Evolutionary conservation across 2,113 vertebrate genomes (phyloP).

Genomic region (Eulemur macaco): DNA sequence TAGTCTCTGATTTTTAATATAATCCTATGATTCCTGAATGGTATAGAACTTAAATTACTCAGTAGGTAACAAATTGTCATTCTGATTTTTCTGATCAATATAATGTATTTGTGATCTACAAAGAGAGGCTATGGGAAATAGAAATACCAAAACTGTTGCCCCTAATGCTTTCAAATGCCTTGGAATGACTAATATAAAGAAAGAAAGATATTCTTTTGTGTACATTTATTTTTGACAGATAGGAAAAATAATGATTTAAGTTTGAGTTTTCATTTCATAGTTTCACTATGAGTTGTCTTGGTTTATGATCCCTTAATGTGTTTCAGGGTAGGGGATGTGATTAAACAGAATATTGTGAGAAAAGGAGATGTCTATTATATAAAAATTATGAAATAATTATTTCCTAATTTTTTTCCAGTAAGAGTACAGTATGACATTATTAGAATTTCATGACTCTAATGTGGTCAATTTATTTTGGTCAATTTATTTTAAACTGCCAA

Average conservation of each 20-base stretch:
- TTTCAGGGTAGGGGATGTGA: neutral
- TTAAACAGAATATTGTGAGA: neutral
- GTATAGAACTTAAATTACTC: neutral
- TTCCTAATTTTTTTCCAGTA: neutral
- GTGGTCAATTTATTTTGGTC: neutral
- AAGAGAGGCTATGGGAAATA: neutral
- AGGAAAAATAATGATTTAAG: constrained; percentile 57
- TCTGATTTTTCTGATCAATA: neutral
- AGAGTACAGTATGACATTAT: neutral
- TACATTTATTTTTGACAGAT: neutral
- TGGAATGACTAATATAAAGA: neutral
- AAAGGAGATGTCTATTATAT: neutral
- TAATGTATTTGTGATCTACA: neutral
- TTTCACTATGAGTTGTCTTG: constrained; percentile 51
- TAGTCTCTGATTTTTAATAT: neutral
- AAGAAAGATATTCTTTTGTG: neutral
- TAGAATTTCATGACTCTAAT: neutral
- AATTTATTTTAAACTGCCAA: neutral
- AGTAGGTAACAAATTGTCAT: neutral
- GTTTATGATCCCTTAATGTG: neutral
- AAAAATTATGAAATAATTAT: neutral
- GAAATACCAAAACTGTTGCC: neutral
- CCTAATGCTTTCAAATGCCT: neutral
- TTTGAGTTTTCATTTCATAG: neutral
- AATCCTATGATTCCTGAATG: neutral